Conservation (phyloP, 2,888 invertebrate genomes). For the Lissocephala sabroskyi region DNA sequence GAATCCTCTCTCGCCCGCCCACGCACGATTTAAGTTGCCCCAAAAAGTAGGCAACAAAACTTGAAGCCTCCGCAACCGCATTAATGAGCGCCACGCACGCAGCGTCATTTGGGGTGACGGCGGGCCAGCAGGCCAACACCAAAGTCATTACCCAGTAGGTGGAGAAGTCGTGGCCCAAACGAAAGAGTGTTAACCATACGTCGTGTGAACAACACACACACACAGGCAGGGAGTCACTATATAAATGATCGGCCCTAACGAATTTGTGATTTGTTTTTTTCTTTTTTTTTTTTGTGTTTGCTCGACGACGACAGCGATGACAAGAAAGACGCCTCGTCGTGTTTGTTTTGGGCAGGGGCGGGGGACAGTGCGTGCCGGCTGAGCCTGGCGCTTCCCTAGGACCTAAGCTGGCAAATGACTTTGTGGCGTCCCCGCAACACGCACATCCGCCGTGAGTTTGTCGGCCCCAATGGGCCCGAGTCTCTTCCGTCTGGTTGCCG, state of each 20-base stretch:
- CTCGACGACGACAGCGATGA: slow-evolving; percentile 4
- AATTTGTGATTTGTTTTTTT: no score
- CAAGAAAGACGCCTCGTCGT: no score
- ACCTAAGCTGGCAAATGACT: slow-evolving; percentile 59
- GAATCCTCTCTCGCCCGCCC: no score
- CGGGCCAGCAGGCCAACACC: slow-evolving; percentile 4
- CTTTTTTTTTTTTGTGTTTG: slow-evolving; percentile 16
- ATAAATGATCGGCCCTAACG: slow-evolving; percentile 47
- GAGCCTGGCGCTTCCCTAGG: not conserved
- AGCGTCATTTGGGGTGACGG: no score
- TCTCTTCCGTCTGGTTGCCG: not conserved
- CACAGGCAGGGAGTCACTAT: slow-evolving; percentile 21
- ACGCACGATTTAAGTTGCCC: not conserved
- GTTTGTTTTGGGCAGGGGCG: slow-evolving; percentile 14
- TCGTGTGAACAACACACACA: slow-evolving; percentile 10
- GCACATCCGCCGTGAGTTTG: slow-evolving; percentile 43
- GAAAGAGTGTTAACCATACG: slow-evolving; percentile 57
- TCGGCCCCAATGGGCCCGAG: not conserved
- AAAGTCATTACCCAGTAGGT: slow-evolving; percentile 16
- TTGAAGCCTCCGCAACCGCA: no score
- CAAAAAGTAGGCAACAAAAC: not conserved
- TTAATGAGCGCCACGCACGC: no score
- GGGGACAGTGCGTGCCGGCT: no score
- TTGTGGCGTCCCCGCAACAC: slow-evolving; percentile 54
- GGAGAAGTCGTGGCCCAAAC: slow-evolving; percentile 24